Base-by-base conservation (phyloP, 1,140 invertebrate genomes). In the Polypedilum vanderplanki region DNA sequence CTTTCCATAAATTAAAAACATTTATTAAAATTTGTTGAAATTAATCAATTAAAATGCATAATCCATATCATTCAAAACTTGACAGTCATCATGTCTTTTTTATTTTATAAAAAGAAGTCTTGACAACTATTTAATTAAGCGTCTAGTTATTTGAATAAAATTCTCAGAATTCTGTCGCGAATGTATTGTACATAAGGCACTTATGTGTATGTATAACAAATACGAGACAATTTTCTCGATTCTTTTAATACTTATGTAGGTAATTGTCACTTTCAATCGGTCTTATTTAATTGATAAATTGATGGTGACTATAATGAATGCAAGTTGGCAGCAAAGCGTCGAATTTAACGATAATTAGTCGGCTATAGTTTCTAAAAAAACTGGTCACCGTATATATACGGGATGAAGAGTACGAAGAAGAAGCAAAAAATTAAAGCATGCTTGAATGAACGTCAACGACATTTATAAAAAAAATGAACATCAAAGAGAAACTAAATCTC, bases 401-500 rank as follows among this genome's bases (percentile, higher is more conserved):
- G 24, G 24, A 33, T 33, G 24, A 33, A 5, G 24, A 33, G 24
- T 33, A 33, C 1, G 1, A 33, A 33, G 1, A 57, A 15, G n/a
- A 57, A 15, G 46, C n/a, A 57, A 57, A 22, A 18, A 9, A 70
- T 70, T 70, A 70, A 3, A 20, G 65, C 18, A 70, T 70, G 65
- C n/a, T 70, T 70, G 65, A 70, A 22, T 70, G 17, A 22, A 7
- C 9, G 15, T 22, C 12, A 57, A 57, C 46, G 46, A 57, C 46
- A 57, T 57, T 33, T 33, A 33, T 33, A 33, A 33, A 33, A 15
- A 67, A 70, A 70, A 70, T 70, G 65, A 70, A 70, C 65, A 70
- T 70, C 65, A 70, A 70, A 70, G 65, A 70, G 65, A 70, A 70
- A 70, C 20, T 70, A 70, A 22, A 70, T 70, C 17, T 22, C 17